Evolutionary conservation across 2,797 vertebrate genomes (phyloP).

Genomic region (Pelobates cultripes): DNA sequence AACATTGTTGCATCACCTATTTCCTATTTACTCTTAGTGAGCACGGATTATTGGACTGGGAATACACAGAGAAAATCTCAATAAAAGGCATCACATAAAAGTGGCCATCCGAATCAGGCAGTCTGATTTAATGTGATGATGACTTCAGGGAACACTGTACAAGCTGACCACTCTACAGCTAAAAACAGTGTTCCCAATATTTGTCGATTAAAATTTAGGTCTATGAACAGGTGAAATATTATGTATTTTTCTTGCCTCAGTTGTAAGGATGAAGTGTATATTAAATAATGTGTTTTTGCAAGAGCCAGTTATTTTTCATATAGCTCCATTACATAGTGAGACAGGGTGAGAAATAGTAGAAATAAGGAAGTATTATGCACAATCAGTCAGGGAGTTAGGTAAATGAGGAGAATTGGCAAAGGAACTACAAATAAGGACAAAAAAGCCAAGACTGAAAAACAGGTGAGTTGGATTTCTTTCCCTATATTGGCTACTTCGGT

Average conservation of each 20-base stretch:
- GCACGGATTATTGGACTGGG: constrained; percentile 30
- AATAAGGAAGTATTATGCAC: no score
- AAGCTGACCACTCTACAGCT: neutral
- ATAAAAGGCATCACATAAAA: constrained; percentile 23
- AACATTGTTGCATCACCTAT: constrained; percentile 40
- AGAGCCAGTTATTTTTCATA: no score
- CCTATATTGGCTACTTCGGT: no score
- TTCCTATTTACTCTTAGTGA: constrained; percentile 29
- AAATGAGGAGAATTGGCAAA: no score
- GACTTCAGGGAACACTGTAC: neutral
- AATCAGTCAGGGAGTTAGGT: no score
- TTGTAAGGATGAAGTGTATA: neutral
- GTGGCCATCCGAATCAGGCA: constrained; percentile 1
- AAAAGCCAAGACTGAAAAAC: no score
- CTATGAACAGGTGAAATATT: neutral
- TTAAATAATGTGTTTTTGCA: no score
- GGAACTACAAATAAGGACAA: no score
- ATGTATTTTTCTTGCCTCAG: no score
- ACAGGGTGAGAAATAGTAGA: no score
- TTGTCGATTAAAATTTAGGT: neutral
- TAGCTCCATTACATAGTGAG: no score
- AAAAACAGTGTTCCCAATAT: neutral
- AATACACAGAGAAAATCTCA: constrained; percentile 38
- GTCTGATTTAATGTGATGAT: neutral
- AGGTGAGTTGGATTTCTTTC: no score